Percentiles rank a stretch among this genome's conserved stretches.
Conservation (phyloP, 1,140 invertebrate genomes). For the Pemphigus obesinymphae region DNA sequence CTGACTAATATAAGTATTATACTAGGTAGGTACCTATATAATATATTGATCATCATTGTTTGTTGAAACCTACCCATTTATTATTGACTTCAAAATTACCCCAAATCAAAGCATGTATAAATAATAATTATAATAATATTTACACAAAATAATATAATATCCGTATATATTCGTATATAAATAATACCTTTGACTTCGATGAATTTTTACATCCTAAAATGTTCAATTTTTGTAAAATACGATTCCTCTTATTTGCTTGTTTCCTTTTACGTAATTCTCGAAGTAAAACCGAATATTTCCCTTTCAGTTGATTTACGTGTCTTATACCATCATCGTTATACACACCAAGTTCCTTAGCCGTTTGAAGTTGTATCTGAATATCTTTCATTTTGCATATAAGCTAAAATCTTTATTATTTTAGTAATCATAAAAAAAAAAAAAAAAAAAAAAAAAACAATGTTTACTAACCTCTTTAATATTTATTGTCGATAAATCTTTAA, state of each 20-base stretch:
- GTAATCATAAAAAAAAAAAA: too few relatives aligned
- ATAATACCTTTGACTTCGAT: background rate
- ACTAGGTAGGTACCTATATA: too few relatives aligned
- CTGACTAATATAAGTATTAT: background rate
- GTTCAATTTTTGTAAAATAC: background rate
- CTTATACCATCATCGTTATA: constrained; percentile 44
- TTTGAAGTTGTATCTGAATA: constrained; percentile 55
- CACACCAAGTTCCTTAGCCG: constrained; percentile 50
- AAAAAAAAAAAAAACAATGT: too few relatives aligned
- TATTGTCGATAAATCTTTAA: constrained; percentile 14
- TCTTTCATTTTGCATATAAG: constrained; percentile 53
- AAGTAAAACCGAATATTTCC: constrained; percentile 55
- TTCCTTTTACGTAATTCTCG: constrained; percentile 51
- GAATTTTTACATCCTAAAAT: background rate
- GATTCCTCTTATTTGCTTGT: background rate
- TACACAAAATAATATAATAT: too few relatives aligned
- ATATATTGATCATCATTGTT: too few relatives aligned
- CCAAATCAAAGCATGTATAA: too few relatives aligned
- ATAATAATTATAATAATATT: too few relatives aligned
- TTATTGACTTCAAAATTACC: too few relatives aligned
- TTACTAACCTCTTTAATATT: background rate
- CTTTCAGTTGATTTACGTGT: constrained; percentile 54
- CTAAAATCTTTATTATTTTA: constrained; percentile 23
- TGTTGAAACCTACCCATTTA: too few relatives aligned
- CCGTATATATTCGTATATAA: too few relatives aligned